phyloP scores from a whole-genome alignment of 1,140 invertebrate genomes.

The Apocrypta bakeri region DNA sequence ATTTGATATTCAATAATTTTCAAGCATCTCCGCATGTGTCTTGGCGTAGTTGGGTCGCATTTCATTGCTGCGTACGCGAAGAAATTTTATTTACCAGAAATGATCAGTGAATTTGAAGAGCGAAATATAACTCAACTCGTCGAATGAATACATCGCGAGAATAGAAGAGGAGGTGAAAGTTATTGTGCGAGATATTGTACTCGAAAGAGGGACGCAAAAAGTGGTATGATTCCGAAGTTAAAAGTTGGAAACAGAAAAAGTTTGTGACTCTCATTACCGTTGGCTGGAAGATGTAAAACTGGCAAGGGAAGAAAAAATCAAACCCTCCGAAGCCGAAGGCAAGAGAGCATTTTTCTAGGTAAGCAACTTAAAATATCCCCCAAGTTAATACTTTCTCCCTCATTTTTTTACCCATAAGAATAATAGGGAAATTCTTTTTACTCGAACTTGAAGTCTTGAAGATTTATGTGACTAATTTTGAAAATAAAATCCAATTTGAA shows the following conservation, averaged over 20 bases:
- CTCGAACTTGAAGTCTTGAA: too few species aligned
- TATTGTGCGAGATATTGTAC: constrained; percentile 8
- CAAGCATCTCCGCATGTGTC: too few species aligned
- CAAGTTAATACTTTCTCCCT: background rate
- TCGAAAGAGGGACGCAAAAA: background rate
- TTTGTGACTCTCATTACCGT: constrained; percentile 33
- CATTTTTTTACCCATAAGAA: background rate
- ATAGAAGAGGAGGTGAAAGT: constrained; percentile 25
- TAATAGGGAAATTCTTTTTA: background rate
- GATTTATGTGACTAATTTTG: too few species aligned
- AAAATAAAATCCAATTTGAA: too few species aligned
- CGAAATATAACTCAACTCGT: too few species aligned
- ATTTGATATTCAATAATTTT: too few species aligned
- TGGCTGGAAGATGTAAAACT: constrained; percentile 28
- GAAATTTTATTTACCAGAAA: too few species aligned
- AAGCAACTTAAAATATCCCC: background rate
- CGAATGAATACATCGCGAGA: too few species aligned
- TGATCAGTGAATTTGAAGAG: too few species aligned
- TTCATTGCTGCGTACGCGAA: too few species aligned
- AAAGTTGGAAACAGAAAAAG: constrained; percentile 32
- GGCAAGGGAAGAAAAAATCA: constrained; percentile 1
- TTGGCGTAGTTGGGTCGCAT: too few species aligned
- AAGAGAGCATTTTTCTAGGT: constrained; percentile 26
- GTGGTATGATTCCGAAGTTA: constrained; percentile 21
- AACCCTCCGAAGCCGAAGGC: constrained; percentile 3